Percentiles rank a stretch among this genome's conserved stretches.
These are phyloP conservation scores for Procambarus clarkii DNA, from an alignment of 1,140 invertebrate genomes.

Conservation along the genomic window DNA sequence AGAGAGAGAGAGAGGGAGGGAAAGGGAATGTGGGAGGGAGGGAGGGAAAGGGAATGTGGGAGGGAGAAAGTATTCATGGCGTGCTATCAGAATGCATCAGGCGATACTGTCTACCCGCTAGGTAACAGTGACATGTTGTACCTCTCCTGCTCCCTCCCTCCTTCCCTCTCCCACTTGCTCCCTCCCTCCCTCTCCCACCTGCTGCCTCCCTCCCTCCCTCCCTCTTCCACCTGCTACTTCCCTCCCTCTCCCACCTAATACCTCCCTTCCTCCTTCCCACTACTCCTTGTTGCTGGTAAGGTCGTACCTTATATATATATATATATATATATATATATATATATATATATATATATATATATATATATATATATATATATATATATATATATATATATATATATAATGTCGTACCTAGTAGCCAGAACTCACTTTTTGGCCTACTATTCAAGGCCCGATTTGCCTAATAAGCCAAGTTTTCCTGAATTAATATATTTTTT, in stretches of 20 bases:
- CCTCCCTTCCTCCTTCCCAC: background rate
- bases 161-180: background rate
- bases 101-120: no score
- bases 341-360: slow-evolving; percentile 1
- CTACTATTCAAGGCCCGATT: no score
- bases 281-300: background rate
- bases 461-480: no score
- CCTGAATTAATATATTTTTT: no score
- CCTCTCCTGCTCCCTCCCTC: no score
- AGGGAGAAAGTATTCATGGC: background rate
- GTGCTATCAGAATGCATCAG: no score
- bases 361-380: background rate
- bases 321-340: background rate
- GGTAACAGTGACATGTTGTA: no score
- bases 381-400: no score
- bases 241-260: background rate
- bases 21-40: no score
- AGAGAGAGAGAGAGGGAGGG: slow-evolving; percentile 29
- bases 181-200: slow-evolving; percentile 6
- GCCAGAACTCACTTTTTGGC: no score
- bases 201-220: slow-evolving; percentile 26
- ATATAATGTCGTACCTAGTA: no score
- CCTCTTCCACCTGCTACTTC: background rate
- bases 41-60: background rate
- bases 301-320: no score